These are phyloP conservation scores for Bombus balteatus DNA, from an alignment of 1,140 invertebrate genomes.

Conservation along the genomic window DNA sequence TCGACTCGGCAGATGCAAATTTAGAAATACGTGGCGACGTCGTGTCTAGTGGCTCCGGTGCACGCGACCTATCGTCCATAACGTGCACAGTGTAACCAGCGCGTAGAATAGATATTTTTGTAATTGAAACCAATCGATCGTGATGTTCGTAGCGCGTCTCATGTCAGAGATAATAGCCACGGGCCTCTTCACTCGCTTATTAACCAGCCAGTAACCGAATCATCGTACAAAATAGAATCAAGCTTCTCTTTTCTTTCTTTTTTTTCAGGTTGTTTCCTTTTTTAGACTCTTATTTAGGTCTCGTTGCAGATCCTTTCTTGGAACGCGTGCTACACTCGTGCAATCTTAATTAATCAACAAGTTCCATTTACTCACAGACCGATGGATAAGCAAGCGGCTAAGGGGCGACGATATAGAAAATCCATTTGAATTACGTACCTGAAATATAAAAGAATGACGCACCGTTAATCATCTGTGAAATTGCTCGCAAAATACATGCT, in stretches of 20 bases:
- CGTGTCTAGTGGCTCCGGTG: slow-evolving; percentile 59
- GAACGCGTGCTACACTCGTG: neutral
- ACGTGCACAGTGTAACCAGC: neutral
- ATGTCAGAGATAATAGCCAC: slow-evolving; percentile 19
- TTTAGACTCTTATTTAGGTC: neutral
- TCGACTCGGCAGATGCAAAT: slow-evolving; percentile 64
- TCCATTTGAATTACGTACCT: slow-evolving; percentile 58
- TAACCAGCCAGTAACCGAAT: neutral
- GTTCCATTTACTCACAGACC: slow-evolving; percentile 38
- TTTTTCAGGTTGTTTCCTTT: no score
- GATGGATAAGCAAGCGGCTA: slow-evolving; percentile 4
- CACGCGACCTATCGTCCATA: slow-evolving; percentile 59
- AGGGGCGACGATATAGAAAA: slow-evolving; percentile 7
- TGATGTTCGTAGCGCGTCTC: slow-evolving; percentile 20
- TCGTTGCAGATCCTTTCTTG: neutral
- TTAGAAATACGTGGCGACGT: slow-evolving; percentile 66
- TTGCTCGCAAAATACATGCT: neutral
- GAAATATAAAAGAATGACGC: slow-evolving; percentile 48
- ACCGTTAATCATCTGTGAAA: slow-evolving; percentile 37
- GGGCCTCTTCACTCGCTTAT: neutral
- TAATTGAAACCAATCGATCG: slow-evolving; percentile 66
- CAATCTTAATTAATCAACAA: slow-evolving; percentile 22
- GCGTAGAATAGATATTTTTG: slow-evolving; percentile 55
- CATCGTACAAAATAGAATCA: neutral
- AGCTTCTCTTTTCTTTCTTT: neutral